phyloP scores from a whole-genome alignment of 2,113 vertebrate genomes.

The Cheilinus undulatus region DNA sequence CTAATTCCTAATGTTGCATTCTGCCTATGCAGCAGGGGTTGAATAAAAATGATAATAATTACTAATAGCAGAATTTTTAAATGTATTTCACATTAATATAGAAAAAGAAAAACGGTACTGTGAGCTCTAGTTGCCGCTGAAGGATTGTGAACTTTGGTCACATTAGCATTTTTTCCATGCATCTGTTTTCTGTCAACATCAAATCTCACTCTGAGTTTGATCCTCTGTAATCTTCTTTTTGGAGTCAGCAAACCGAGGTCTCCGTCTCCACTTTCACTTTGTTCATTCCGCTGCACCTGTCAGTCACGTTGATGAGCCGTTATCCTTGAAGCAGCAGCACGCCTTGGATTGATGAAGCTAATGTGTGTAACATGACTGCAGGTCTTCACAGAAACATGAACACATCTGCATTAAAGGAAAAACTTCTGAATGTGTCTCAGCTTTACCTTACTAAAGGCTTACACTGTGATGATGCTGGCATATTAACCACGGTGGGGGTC shows the following conservation, averaged over 20 bases:
- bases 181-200: neutral
- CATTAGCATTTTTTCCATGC: neutral
- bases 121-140: no score
- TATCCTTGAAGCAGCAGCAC: constrained; percentile 16
- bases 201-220: constrained; percentile 5
- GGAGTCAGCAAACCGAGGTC: constrained; percentile 9
- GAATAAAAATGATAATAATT: no score
- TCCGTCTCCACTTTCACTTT: neutral
- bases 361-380: neutral
- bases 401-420: neutral
- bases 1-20: no score
- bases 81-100: no score
- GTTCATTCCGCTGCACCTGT: constrained; percentile 31
- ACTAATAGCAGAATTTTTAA: no score
- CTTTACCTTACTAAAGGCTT: constrained; percentile 1
- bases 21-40: no score
- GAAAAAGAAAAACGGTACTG: no score
- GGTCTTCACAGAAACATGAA: neutral
- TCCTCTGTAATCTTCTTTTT: constrained; percentile 4
- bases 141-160: no score
- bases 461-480: neutral
- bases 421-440: neutral
- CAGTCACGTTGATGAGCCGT: constrained; percentile 44
- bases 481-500: neutral
- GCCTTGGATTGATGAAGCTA: constrained; percentile 8